Evolutionary conservation across 2,888 invertebrate genomes (phyloP).

Genomic region (Silvanus unidentatus): DNA sequence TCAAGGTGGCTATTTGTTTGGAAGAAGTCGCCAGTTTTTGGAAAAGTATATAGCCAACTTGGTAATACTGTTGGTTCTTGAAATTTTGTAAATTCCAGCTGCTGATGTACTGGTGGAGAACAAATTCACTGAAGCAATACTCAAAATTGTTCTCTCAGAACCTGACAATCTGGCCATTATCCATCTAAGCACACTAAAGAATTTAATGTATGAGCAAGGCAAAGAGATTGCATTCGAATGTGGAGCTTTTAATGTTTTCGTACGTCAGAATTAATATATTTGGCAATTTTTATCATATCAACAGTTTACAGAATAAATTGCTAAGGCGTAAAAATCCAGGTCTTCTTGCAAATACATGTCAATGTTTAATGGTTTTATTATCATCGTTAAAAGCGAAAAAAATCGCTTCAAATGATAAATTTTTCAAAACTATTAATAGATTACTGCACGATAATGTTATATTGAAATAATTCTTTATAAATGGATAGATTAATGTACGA

Average conservation of each 20-base stretch:
- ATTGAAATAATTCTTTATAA: background rate
- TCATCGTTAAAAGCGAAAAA: slow-evolving; percentile 38
- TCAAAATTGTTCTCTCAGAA: slow-evolving; percentile 33
- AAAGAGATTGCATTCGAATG: slow-evolving; percentile 40
- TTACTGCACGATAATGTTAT: slow-evolving; percentile 38
- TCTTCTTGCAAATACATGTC: slow-evolving; percentile 33
- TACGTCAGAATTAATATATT: slow-evolving; percentile 15
- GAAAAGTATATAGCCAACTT: slow-evolving; percentile 27
- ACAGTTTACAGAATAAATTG: slow-evolving; percentile 14
- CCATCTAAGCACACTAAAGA: slow-evolving; percentile 40
- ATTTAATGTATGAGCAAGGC: slow-evolving; percentile 40
- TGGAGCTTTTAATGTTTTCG: slow-evolving; percentile 39
- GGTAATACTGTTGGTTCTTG: background rate
- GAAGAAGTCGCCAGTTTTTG: slow-evolving; percentile 42
- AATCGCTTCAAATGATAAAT: slow-evolving; percentile 36
- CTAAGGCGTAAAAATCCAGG: slow-evolving; percentile 30
- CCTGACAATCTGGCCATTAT: slow-evolving; percentile 31
- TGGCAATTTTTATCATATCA: too few relatives aligned
- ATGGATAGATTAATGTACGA: slow-evolving; percentile 1
- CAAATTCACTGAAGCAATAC: slow-evolving; percentile 39
- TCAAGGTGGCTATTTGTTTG: slow-evolving; percentile 41
- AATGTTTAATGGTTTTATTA: slow-evolving; percentile 38
- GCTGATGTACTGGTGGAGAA: slow-evolving; percentile 40
- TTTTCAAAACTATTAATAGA: slow-evolving; percentile 34
- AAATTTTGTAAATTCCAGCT: slow-evolving; percentile 28